These are phyloP conservation scores for Hydriomena furcata DNA, from an alignment of 2,888 invertebrate species.

Conservation along the genomic window DNA sequence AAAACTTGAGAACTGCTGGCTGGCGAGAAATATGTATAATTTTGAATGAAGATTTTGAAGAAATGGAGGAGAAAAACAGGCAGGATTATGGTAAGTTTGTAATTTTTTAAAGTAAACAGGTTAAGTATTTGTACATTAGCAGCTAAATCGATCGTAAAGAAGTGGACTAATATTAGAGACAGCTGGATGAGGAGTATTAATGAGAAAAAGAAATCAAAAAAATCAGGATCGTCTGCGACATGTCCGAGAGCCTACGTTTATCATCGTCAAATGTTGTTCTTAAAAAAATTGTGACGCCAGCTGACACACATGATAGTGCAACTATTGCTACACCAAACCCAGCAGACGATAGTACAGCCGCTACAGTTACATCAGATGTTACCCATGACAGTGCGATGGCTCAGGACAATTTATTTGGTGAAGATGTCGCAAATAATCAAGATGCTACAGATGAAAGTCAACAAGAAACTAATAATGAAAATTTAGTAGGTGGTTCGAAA, in stretches of 20 bases:
- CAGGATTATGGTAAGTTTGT: constrained; percentile 29
- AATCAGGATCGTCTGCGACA: constrained; percentile 28
- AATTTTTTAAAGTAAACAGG: constrained; percentile 24
- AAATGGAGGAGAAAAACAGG: constrained; percentile 32
- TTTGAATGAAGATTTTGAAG: constrained; percentile 30
- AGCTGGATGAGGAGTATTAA: constrained; percentile 25
- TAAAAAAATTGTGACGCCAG: constrained; percentile 27
- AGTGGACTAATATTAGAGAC: constrained; percentile 27
- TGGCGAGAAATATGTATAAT: constrained; percentile 32
- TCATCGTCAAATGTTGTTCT: constrained; percentile 22
- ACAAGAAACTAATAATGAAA: constrained; percentile 33
- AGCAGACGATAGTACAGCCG: constrained; percentile 32
- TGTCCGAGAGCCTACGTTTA: constrained; percentile 22
- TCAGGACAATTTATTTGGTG: constrained; percentile 27
- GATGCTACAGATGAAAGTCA: constrained; percentile 35
- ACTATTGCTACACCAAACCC: no score
- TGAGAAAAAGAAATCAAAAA: constrained; percentile 29
- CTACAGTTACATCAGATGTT: constrained; percentile 25
- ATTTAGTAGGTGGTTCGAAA: constrained; percentile 29
- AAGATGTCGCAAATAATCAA: constrained; percentile 34
- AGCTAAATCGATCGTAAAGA: constrained; percentile 27
- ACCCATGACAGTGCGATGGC: constrained; percentile 28
- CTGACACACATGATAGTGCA: constrained; percentile 32
- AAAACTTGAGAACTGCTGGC: constrained; percentile 20
- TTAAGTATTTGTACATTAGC: constrained; percentile 24